A percentile compares a stretch with the other conserved stretches of the same genome.
These are phyloP conservation scores for Crotalus horridus DNA, from an alignment of 2,113 vertebrate species.

Conservation along the genomic window DNA sequence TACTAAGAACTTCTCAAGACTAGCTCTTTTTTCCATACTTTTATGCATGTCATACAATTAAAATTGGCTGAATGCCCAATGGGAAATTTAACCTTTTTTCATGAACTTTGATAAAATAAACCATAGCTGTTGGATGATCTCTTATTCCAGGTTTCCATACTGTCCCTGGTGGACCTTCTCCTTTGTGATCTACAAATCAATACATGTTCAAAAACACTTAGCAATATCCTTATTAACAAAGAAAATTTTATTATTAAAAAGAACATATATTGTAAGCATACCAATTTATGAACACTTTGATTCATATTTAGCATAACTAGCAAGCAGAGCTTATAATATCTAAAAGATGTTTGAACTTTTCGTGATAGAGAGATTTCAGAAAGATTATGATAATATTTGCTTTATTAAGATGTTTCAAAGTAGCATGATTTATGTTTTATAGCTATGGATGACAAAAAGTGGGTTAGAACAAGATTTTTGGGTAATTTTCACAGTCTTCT, in stretches of 20 bases:
- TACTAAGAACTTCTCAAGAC: slow-evolving; percentile 45
- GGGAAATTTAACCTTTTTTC: slow-evolving; percentile 30
- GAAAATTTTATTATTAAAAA: slow-evolving; percentile 40
- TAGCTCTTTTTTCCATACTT: slow-evolving; percentile 45
- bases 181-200: slow-evolving; percentile 31
- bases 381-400: slow-evolving; percentile 51
- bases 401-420: slow-evolving; percentile 45
- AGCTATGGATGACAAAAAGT: not conserved
- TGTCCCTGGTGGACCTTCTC: slow-evolving; percentile 15
- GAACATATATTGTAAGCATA: slow-evolving; percentile 28
- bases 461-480: not conserved
- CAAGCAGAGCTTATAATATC: slow-evolving; percentile 45
- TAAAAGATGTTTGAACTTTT: slow-evolving; percentile 61
- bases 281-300: slow-evolving; percentile 38
- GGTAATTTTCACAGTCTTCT: not conserved
- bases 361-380: slow-evolving; percentile 42
- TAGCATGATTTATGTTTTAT: slow-evolving; percentile 29
- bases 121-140: slow-evolving; percentile 36
- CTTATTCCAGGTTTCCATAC: slow-evolving; percentile 26
- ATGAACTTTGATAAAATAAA: slow-evolving; percentile 35
- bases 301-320: slow-evolving; percentile 46
- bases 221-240: slow-evolving; percentile 14
- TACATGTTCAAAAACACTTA: slow-evolving; percentile 7
- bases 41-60: slow-evolving; percentile 48
- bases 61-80: slow-evolving; percentile 32